phyloP scores from a whole-genome alignment of 2,113 vertebrate species.

The Varanus komodoensis region DNA sequence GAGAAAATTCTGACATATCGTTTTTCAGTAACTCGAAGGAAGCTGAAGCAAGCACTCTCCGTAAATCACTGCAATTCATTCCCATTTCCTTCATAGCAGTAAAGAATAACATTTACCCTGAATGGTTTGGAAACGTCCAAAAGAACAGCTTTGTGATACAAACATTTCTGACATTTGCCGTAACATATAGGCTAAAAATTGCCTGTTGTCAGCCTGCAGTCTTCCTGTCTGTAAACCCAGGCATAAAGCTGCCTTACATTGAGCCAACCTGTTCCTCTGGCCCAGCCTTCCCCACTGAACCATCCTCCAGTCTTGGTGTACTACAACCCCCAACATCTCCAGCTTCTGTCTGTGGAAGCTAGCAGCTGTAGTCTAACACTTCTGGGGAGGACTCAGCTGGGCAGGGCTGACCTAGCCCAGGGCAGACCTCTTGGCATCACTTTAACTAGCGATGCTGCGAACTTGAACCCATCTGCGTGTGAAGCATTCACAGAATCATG shows the following conservation, averaged over 20 bases:
- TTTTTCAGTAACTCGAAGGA: conserved; percentile 15
- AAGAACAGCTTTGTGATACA: conserved; percentile 9
- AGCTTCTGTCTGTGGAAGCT: too few species aligned
- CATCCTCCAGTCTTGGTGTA: background rate
- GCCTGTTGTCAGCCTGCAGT: background rate
- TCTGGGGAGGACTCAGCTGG: background rate
- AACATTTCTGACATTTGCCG: conserved; percentile 15
- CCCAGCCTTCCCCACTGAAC: background rate
- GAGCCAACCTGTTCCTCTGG: background rate
- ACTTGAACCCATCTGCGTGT: background rate
- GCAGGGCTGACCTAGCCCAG: background rate
- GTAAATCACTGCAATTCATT: conserved; percentile 4
- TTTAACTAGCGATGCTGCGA: background rate
- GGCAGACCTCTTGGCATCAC: background rate
- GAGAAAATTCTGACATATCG: background rate
- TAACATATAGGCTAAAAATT: conserved; percentile 10
- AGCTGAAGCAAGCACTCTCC: background rate
- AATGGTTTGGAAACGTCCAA: background rate
- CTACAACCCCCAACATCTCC: background rate
- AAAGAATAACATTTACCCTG: conserved; percentile 18
- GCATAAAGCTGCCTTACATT: background rate
- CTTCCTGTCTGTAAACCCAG: conserved; percentile 6
- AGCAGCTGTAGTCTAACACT: too few species aligned
- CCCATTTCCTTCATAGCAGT: background rate
- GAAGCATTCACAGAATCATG: background rate